These are phyloP conservation scores for Datnioides undecimradiatus DNA, from an alignment of 2,113 vertebrate species.

Conservation along the genomic window DNA sequence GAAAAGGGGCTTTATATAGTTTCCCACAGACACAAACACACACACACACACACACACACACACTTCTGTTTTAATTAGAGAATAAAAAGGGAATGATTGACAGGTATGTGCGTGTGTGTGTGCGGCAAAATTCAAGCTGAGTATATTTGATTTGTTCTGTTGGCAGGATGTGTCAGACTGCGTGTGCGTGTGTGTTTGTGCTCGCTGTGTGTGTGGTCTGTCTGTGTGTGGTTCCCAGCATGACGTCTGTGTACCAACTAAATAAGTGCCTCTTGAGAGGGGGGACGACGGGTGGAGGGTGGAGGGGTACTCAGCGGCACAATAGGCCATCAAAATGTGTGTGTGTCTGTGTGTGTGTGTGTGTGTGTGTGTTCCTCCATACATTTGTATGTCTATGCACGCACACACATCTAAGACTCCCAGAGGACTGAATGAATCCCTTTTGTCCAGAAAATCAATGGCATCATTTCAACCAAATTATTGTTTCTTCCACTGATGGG, in stretches of 20 bases:
- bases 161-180: conserved; percentile 42
- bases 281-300: conserved; percentile 11
- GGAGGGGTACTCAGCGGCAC: conserved; percentile 40
- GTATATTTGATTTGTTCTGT: conserved; percentile 68
- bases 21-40: conserved; percentile 45
- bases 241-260: conserved; percentile 62
- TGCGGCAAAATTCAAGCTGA: conserved; percentile 62
- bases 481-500: conserved; percentile 2
- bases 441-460: conserved; percentile 23
- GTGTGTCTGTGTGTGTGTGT: conserved; percentile 28
- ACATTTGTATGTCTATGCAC: conserved; percentile 19
- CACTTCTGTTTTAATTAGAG: conserved; percentile 64
- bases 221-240: conserved; percentile 71
- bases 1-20: conserved; percentile 52
- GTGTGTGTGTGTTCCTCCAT: conserved; percentile 11
- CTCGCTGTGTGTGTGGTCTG: conserved; percentile 69
- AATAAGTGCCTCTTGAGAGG: conserved; percentile 66
- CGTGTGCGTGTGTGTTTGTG: conserved; percentile 45
- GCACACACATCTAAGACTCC: conserved; percentile 20
- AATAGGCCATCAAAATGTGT: conserved; percentile 45
- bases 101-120: conserved; percentile 33
- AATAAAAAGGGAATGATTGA: conserved; percentile 58
- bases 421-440: conserved; percentile 18
- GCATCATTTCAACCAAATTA: conserved; percentile 7
- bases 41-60: conserved; percentile 44